These are phyloP conservation scores for Chroicocephalus ridibundus DNA, from an alignment of 2,113 vertebrate species.

Conservation along the genomic window DNA sequence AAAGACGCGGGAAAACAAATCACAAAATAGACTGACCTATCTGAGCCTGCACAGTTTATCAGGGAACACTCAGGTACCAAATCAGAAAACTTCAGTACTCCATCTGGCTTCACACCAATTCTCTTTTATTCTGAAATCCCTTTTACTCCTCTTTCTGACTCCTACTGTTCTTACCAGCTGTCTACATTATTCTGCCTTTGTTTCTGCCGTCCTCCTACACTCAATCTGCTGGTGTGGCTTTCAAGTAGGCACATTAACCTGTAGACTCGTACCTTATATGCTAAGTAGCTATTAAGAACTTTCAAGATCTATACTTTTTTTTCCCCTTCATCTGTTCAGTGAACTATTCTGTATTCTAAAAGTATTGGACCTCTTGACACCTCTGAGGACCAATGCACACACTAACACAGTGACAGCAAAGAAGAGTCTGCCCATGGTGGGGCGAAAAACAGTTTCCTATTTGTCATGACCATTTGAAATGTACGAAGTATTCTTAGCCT, in stretches of 20 bases:
- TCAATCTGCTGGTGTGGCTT: neutral
- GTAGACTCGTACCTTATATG: neutral
- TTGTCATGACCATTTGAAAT: neutral
- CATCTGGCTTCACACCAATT: neutral
- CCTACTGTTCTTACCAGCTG: neutral
- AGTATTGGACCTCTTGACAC: neutral
- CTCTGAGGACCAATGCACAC: neutral
- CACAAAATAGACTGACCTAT: neutral
- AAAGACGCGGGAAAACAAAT: neutral
- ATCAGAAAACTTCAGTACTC: neutral
- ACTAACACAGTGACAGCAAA: neutral
- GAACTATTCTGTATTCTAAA: neutral
- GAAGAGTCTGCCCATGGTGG: neutral
- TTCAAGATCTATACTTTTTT: neutral
- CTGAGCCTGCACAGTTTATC: neutral
- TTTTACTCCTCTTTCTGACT: neutral
- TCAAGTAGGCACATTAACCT: neutral
- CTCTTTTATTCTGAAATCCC: neutral
- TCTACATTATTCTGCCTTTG: neutral
- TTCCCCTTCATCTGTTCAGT: neutral
- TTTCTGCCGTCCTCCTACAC: slow-evolving; percentile 7
- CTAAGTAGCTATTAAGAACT: neutral
- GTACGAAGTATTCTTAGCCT: neutral
- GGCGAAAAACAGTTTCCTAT: neutral
- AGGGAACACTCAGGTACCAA: neutral